Conservation (phyloP, 2,797 vertebrate species). For the Acrocephalus scirpaceus region DNA sequence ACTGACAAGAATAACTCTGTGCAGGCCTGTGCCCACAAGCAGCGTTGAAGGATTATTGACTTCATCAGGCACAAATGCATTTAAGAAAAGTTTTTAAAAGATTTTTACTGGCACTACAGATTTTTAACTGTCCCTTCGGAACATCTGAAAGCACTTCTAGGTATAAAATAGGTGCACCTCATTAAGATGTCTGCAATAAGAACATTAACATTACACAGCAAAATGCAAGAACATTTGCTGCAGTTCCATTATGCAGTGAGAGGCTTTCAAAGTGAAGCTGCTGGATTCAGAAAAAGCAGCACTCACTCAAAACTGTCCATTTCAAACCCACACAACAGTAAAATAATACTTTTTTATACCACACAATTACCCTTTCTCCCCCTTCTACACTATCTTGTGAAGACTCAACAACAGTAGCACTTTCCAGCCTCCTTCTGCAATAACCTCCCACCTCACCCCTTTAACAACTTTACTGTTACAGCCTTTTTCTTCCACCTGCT, state of each 20-base stretch:
- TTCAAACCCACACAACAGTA: background rate
- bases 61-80: background rate
- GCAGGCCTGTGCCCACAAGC: background rate
- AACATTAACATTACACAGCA: background rate
- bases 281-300: background rate
- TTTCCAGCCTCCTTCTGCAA: background rate
- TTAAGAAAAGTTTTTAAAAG: background rate
- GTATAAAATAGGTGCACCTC: background rate
- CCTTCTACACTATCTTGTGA: background rate
- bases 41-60: background rate
- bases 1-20: background rate
- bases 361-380: background rate
- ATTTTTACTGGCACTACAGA: background rate
- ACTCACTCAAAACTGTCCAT: background rate
- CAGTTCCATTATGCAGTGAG: background rate
- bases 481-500: background rate
- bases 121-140: background rate
- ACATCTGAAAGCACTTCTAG: background rate
- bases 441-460: background rate
- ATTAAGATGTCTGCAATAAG: background rate
- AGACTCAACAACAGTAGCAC: background rate
- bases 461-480: background rate
- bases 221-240: background rate
- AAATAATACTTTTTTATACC: background rate
- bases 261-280: background rate